Evolutionary conservation across 2,888 invertebrate genomes (phyloP), one percentile per base, ranked within the genome.

Genomic region (Ferdinandea cuprea): DNA sequence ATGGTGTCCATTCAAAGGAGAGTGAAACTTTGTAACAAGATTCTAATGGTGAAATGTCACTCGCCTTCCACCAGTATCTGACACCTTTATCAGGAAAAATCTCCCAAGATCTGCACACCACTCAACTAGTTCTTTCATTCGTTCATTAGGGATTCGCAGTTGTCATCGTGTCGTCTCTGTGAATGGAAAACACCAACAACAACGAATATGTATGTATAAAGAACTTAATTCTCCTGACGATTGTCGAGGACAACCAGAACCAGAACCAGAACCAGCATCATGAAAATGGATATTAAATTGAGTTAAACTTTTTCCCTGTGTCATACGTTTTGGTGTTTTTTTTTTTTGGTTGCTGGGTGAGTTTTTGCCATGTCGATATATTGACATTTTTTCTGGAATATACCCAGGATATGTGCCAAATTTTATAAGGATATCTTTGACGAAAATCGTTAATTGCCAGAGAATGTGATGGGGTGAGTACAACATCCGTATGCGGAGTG

Each of bases 271-370:
- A 44, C 30, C 11, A 7, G 6, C 52, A 25, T 9, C 13, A 50
- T 66, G 54, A 59, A 61, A 61, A 79, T 61, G 61, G 61, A 40
- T 69, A 58, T 69, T 50, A 42, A 58, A 80, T 58, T 73, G 35
- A 56, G 56, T 50, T 61, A 63, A 50, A 37, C 61, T 69, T 63
- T 46, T 73, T 54, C 9, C 13, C n/a, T 28, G 11, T 42, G 19
- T 52, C 50, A 21, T 40, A 32, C 28, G 6, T 30, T 52, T 58
- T 42, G 9, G n/a, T n/a, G n/a, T n/a, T n/a, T n/a, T n/a, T n/a
- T 25, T 8, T 13, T 8, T 63, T 48, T 15, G 37, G n/a, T 15
- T 25, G 11, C 21, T 6, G 15, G 13, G 28, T 28, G 8, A 25
- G 9, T 30, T 11, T 44, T 13, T 46, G 9, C 9, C 11, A 7